A percentile compares a stretch with the other conserved stretches of the same genome.
Evolutionary conservation across 2,888 invertebrate species (phyloP).

Genomic region (Agonopterix alstromeriana): DNA sequence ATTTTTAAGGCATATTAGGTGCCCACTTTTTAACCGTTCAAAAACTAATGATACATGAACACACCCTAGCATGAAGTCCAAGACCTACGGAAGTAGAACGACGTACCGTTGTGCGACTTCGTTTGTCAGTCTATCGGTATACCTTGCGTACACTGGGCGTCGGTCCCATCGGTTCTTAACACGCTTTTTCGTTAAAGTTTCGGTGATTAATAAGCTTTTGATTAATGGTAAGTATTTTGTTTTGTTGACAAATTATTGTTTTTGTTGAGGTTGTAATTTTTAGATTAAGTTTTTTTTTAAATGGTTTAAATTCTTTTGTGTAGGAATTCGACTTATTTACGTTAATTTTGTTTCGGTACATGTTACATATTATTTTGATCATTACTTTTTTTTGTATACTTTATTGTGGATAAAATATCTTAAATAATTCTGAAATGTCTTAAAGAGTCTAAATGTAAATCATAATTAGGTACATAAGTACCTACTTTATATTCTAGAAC

Average conservation of each 20-base stretch:
- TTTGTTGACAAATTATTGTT: constrained; percentile 6
- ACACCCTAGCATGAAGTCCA: no score
- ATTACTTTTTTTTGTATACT: no score
- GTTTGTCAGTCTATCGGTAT: constrained; percentile 45
- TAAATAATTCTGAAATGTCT: no score
- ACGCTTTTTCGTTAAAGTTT: not conserved
- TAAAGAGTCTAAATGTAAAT: no score
- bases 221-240: constrained; percentile 45
- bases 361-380: no score
- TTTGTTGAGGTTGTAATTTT: not conserved
- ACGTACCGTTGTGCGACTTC: constrained; percentile 51
- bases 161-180: not conserved
- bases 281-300: not conserved
- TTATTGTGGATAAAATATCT: no score
- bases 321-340: not conserved
- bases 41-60: no score
- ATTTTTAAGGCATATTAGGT: not conserved
- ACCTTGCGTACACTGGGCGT: constrained; percentile 38
- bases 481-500: no score
- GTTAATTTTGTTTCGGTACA: no score
- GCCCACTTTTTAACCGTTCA: not conserved
- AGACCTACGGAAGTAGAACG: constrained; percentile 43
- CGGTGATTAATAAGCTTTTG: constrained; percentile 7
- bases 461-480: no score
- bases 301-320: not conserved